Evolutionary conservation across 2,888 invertebrate species (phyloP).

Genomic region (Leucania comma): DNA sequence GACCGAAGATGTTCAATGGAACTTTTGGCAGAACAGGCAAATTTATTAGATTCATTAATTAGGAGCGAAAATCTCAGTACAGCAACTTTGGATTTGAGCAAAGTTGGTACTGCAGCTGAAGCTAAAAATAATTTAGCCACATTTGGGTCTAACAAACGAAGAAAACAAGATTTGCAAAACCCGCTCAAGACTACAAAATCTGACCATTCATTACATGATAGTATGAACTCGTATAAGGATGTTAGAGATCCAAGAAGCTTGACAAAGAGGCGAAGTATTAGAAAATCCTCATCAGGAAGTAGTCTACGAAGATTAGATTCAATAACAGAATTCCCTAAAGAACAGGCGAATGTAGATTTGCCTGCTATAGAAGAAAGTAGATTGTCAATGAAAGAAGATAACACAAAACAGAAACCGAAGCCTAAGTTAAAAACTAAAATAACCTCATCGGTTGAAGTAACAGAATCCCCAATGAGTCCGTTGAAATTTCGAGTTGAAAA

Average conservation of each 20-base stretch:
- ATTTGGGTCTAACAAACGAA: conserved; percentile 64
- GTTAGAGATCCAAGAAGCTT: conserved; percentile 67
- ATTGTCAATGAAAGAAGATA: conserved; percentile 72
- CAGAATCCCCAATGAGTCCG: conserved; percentile 80
- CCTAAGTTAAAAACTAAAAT: conserved; percentile 89
- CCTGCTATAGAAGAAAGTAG: conserved; percentile 88
- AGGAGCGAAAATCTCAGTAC: conserved; percentile 89
- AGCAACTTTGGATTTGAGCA: conserved; percentile 84
- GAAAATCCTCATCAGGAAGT: conserved; percentile 85
- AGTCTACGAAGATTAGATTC: conserved; percentile 85
- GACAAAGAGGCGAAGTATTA: conserved; percentile 81
- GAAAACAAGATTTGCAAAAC: conserved; percentile 70
- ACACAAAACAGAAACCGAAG: conserved; percentile 74
- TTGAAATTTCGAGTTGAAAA: conserved; percentile 91
- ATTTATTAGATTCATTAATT: conserved; percentile 88
- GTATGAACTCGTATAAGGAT: conserved; percentile 73
- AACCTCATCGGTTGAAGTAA: conserved; percentile 89
- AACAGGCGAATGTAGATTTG: conserved; percentile 71
- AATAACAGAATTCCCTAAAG: conserved; percentile 85
- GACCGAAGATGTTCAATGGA: conserved; percentile 91
- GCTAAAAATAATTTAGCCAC: conserved; percentile 56
- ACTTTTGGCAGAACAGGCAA: conserved; percentile 90
- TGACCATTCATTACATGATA: conserved; percentile 85
- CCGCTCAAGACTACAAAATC: conserved; percentile 85
- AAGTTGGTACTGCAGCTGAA: conserved; percentile 78